These are phyloP conservation scores for Cariama cristata DNA, from an alignment of 2,113 vertebrate species.

Conservation along the genomic window DNA sequence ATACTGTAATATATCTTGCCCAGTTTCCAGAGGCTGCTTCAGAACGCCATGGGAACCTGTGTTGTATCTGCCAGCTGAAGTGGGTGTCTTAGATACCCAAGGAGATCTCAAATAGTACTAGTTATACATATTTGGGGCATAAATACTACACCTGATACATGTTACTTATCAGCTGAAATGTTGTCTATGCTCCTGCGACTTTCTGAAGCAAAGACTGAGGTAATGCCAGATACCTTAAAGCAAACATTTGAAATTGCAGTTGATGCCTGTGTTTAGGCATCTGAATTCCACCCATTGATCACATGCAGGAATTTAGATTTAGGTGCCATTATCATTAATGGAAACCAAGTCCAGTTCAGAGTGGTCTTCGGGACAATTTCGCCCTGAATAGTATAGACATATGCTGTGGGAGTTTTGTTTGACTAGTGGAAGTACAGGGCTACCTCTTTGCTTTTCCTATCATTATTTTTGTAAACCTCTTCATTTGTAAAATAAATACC, in stretches of 20 bases:
- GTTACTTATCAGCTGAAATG: neutral
- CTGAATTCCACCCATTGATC: neutral
- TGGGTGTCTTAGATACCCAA: neutral
- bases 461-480: neutral
- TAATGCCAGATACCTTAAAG: neutral
- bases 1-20: neutral
- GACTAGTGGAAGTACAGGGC: neutral
- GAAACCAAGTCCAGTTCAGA: neutral
- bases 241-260: neutral
- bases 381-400: neutral
- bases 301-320: neutral
- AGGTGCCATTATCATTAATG: neutral
- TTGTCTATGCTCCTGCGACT: neutral
- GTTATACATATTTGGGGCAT: neutral
- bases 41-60: neutral
- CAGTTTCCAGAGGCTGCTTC: neutral
- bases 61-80: neutral
- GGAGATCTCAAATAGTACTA: neutral
- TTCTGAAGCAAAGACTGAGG: neutral
- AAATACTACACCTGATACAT: neutral
- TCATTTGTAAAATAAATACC: neutral
- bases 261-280: neutral
- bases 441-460: neutral
- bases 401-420: neutral
- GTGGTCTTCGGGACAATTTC: neutral